Conservation (phyloP, 2,888 invertebrate species). For the Portevinia maculata region DNA sequence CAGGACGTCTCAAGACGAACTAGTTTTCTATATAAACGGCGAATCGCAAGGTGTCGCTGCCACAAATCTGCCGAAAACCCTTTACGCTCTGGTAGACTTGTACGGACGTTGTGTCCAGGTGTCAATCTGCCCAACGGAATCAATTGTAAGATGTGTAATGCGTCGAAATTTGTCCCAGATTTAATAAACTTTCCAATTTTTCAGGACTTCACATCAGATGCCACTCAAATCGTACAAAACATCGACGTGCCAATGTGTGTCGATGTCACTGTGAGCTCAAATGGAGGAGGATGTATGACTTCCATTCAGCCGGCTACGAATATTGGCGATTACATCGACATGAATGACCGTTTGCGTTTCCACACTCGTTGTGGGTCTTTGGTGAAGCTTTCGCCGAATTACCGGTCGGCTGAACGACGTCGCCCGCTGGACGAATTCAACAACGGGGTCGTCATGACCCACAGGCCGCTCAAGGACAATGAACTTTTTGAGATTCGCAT, state of each 20-base stretch:
- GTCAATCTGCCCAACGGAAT: constrained; percentile 82
- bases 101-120: constrained; percentile 94
- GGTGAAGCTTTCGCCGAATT: constrained; percentile 92
- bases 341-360: constrained; percentile 89
- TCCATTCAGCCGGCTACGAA: constrained; percentile 61
- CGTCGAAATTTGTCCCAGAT: not conserved
- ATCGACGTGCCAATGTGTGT: constrained; percentile 81
- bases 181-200: constrained; percentile 1
- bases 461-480: constrained; percentile 92
- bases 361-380: constrained; percentile 94
- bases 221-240: constrained; percentile 79
- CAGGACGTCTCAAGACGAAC: constrained; percentile 90
- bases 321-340: constrained; percentile 79
- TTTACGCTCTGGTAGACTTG: constrained; percentile 91
- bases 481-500: constrained; percentile 98
- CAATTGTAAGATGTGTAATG: constrained; percentile 48
- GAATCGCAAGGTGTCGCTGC: constrained; percentile 94
- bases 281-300: constrained; percentile 33
- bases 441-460: constrained; percentile 97
- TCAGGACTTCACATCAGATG: constrained; percentile 76
- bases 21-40: constrained; percentile 95
- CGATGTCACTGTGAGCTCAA: constrained; percentile 77
- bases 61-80: constrained; percentile 87
- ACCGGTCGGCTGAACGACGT: constrained; percentile 93
- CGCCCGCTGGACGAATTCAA: constrained; percentile 97